Evolutionary conservation across 2,113 vertebrate species (phyloP), one percentile per base, ranked within the genome.

Genomic region (Camelus bactrianus): DNA sequence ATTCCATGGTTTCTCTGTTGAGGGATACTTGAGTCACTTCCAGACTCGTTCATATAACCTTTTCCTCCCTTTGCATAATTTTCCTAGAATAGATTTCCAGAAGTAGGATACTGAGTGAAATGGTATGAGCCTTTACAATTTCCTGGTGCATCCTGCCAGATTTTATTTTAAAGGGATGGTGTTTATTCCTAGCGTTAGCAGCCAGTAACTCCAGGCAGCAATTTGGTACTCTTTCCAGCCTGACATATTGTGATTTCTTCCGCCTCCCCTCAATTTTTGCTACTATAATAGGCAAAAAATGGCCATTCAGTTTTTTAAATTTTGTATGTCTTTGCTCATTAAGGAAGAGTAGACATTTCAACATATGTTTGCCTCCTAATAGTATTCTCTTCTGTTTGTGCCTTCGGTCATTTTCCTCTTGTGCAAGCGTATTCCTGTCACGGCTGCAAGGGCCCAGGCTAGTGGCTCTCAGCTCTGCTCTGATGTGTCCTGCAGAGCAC

Each of bases 221-320:
- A 35, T 92, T 70, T 76, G 50, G 35, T 88, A 92, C 35, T 92
- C 89, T 75, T 89, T 86, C n/a, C 64, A 93, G 89, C 46, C 88
- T 90, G 62, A 89, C 73, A 95, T 95, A 96, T 58, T 93, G 96
- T 65, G 81, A 79, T 84, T 89, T 82, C 76, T 94, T 88, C 89
- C 11, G 8, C 91, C 56, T 62, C 56, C 62, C 48, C 64, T 94
- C 93, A 86, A 48, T 76, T 88, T 96, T 84, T 90, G 60, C 81
- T 91, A 70, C 81, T 91, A 88, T 93, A 94, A 87, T 94, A 75
- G 62, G 89, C 73, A 72, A 94, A 94, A 93, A 95, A 84, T 62
- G 80, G 84, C 64, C 91, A 79, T 75, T 94, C 88, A 65, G 46
- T n/a, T 93, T 96, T 81, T 62, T 17, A 77, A 91, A 91, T 76